phyloP scores from a whole-genome alignment of 2,113 vertebrate species.

The Dicrurus megarhynchus region DNA sequence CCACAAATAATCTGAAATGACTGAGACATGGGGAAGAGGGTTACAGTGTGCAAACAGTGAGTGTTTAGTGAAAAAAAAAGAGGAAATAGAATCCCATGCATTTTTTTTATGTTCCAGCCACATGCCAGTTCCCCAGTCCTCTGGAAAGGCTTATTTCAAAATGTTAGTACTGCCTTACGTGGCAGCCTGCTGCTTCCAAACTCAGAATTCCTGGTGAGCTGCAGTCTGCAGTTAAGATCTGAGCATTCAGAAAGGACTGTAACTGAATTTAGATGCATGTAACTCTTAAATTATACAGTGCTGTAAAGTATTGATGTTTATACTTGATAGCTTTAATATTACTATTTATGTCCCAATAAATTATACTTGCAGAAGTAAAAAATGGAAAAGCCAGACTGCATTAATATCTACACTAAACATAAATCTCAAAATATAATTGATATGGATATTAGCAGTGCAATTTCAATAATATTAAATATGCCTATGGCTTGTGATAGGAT shows the following conservation, averaged over 20 bases:
- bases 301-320: constrained; percentile 67
- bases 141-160: constrained; percentile 47
- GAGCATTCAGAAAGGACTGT: constrained; percentile 54
- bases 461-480: constrained; percentile 63
- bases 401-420: constrained; percentile 59
- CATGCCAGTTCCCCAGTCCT: background rate
- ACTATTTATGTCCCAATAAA: constrained; percentile 71
- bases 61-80: background rate
- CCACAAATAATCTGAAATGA: background rate
- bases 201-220: constrained; percentile 50
- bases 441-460: constrained; percentile 61
- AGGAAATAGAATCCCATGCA: background rate
- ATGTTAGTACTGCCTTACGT: constrained; percentile 35
- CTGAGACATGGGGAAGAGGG: background rate
- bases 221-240: constrained; percentile 44
- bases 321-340: constrained; percentile 70
- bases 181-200: constrained; percentile 46
- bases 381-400: constrained; percentile 50
- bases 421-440: constrained; percentile 65
- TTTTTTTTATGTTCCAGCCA: constrained; percentile 31
- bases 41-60: background rate
- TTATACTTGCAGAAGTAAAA: constrained; percentile 62
- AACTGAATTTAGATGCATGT: constrained; percentile 53
- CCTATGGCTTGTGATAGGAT: constrained; percentile 10
- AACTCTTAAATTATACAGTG: constrained; percentile 62